Conservation (phyloP, 2,888 invertebrate species). For the Caradrina clavipalpis region DNA sequence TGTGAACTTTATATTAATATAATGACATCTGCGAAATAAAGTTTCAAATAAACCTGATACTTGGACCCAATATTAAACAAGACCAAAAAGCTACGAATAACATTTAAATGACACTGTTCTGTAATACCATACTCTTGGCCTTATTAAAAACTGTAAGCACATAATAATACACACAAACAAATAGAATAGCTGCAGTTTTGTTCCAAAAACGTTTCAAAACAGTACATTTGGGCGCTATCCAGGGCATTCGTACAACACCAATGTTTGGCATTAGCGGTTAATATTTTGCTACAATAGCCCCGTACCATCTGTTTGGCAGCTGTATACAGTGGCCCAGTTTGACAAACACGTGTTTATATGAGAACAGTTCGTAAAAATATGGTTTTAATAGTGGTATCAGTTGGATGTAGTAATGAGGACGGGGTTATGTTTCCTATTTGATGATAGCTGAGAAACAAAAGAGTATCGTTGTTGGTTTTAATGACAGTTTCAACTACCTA, state of each 20-base stretch:
- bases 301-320: slow-evolving; percentile 78
- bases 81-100: neutral
- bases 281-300: slow-evolving; percentile 73
- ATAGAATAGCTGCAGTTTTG: slow-evolving; percentile 47
- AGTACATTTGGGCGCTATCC: slow-evolving; percentile 64
- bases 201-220: slow-evolving; percentile 51
- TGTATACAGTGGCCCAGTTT: slow-evolving; percentile 75
- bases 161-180: slow-evolving; percentile 31
- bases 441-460: slow-evolving; percentile 28
- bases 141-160: slow-evolving; percentile 51
- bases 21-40: too few species aligned
- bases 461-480: slow-evolving; percentile 17
- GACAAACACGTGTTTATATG: slow-evolving; percentile 73
- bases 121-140: slow-evolving; percentile 10
- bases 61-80: neutral
- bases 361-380: slow-evolving; percentile 57
- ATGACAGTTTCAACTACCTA: neutral
- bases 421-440: slow-evolving; percentile 37
- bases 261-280: slow-evolving; percentile 68
- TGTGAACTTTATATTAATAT: too few species aligned
- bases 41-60: neutral
- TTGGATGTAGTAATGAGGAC: slow-evolving; percentile 53
- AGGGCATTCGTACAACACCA: slow-evolving; percentile 56
- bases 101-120: neutral
- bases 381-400: slow-evolving; percentile 53